Evolutionary conservation across 2,113 vertebrate species (phyloP).

Genomic region (Epinephelus fuscoguttatus): DNA sequence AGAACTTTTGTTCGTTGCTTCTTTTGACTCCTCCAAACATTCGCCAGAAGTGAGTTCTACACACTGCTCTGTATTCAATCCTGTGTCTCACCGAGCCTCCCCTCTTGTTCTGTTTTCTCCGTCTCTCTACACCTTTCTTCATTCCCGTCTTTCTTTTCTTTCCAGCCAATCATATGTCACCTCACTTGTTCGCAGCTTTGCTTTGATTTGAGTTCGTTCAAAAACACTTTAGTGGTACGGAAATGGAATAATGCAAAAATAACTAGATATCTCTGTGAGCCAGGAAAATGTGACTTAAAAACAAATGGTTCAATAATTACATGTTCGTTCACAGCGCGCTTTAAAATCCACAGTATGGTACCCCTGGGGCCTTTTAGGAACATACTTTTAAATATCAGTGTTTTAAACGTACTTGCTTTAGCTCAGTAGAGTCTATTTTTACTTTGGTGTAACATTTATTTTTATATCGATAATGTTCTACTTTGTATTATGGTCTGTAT

Average conservation of each 20-base stretch:
- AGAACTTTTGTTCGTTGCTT: constrained; percentile 59
- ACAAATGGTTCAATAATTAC: neutral
- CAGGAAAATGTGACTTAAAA: neutral
- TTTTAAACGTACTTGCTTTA: neutral
- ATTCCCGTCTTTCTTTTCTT: neutral
- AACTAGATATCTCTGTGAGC: neutral
- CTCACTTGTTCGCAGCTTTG: constrained; percentile 1
- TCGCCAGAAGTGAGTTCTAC: constrained; percentile 24
- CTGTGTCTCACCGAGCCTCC: constrained; percentile 8
- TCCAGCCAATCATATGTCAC: neutral
- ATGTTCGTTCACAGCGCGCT: neutral
- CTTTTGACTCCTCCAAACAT: constrained; percentile 65
- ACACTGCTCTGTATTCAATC: constrained; percentile 30
- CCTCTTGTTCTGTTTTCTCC: constrained; percentile 10
- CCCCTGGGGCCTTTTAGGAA: neutral
- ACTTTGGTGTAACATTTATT: neutral
- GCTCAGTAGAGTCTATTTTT: neutral
- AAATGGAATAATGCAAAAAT: constrained; percentile 7
- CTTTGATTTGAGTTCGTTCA: neutral
- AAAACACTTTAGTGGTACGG: neutral
- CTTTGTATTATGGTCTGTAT: neutral
- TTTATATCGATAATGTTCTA: neutral
- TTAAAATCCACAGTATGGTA: neutral
- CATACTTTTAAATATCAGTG: neutral
- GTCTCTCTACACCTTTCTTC: constrained; percentile 9